A percentile compares a stretch with the other conserved stretches of the same genome.
These are phyloP conservation scores for Blastomussa wellsi DNA, from an alignment of 92 coral and sea anemone species.

Conservation along the genomic window DNA sequence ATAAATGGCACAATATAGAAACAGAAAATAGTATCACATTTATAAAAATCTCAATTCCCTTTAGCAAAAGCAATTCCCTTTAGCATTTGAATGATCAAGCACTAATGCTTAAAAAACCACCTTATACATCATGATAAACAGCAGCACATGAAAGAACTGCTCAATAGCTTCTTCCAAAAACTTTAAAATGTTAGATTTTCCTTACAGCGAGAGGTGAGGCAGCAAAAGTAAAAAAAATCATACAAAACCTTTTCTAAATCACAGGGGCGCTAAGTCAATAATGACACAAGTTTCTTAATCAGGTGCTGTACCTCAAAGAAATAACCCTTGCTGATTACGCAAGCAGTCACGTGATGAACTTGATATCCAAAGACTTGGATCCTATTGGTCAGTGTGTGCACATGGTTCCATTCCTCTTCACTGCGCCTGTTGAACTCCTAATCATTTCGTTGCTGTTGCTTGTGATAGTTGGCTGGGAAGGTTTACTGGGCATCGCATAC, in stretches of 20 bases:
- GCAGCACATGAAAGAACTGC: not conserved
- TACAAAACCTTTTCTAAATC: not conserved
- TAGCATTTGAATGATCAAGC: not conserved
- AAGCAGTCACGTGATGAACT: constrained; percentile 25
- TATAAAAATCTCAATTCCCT: too few relatives aligned
- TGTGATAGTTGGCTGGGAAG: constrained; percentile 34
- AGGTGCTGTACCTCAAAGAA: constrained; percentile 26
- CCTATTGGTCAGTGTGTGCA: constrained; percentile 22
- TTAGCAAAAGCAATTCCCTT: too few relatives aligned
- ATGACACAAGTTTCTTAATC: not conserved
- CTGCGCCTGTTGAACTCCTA: constrained; percentile 37
- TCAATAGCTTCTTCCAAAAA: not conserved
- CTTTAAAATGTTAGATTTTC: too few relatives aligned
- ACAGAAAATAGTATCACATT: too few relatives aligned
- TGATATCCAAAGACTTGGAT: constrained; percentile 28
- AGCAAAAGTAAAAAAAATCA: too few relatives aligned
- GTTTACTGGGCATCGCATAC: constrained; percentile 7
- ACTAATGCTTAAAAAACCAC: too few relatives aligned
- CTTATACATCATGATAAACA: too few relatives aligned
- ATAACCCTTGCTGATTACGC: constrained; percentile 12
- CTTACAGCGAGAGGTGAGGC: too few relatives aligned
- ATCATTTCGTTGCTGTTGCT: constrained; percentile 7
- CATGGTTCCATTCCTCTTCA: constrained; percentile 19
- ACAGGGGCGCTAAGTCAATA: too few relatives aligned
- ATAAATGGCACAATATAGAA: not conserved